Evolutionary conservation across 2,797 vertebrate species (phyloP).

Genomic region (Sarcoramphus papa): DNA sequence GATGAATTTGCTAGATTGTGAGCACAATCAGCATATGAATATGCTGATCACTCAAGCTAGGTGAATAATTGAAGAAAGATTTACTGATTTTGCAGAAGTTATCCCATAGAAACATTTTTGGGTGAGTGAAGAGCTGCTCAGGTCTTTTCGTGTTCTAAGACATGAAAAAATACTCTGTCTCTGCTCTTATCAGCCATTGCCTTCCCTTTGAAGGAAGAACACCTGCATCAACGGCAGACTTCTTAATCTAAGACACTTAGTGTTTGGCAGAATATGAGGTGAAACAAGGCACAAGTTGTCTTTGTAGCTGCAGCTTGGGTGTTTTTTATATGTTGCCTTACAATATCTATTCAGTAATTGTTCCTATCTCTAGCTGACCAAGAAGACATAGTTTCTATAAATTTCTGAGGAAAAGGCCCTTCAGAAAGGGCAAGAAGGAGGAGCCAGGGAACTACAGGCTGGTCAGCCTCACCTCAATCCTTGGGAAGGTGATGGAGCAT

Average conservation of each 20-base stretch:
- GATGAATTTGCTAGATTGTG: neutral
- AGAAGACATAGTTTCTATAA: neutral
- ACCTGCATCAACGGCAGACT: neutral
- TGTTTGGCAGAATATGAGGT: neutral
- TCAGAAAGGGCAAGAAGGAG: neutral
- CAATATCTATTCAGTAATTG: neutral
- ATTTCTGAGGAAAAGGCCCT: neutral
- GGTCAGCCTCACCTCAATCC: neutral
- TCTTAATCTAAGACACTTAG: neutral
- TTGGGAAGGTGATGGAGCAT: neutral
- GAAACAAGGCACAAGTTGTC: neutral
- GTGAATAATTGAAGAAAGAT: neutral
- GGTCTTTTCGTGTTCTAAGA: neutral
- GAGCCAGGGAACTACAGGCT: neutral
- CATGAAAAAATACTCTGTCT: neutral
- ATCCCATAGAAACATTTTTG: neutral
- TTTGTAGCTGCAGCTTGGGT: neutral
- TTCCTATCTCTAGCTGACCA: neutral
- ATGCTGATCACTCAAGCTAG: neutral
- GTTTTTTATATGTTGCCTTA: neutral
- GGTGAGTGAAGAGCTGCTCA: neutral
- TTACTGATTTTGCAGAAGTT: neutral
- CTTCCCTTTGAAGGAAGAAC: neutral
- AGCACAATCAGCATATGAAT: neutral
- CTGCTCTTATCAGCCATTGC: neutral